Conservation (phyloP, 1,140 invertebrate genomes). For the Zaprionus africanus region DNA sequence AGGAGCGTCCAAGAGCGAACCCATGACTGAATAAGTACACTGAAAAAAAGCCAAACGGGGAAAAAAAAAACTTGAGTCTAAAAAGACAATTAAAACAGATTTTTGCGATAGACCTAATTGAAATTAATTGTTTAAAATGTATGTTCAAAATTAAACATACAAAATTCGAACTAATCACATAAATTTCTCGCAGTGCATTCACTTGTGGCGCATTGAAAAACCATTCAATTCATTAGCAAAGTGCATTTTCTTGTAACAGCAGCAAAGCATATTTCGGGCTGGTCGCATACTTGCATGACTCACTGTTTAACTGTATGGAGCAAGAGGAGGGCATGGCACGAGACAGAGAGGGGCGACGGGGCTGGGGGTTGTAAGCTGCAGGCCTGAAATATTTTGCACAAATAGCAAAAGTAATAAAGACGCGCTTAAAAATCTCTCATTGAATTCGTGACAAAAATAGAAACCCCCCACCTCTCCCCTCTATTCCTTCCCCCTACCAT, state of each 20-base stretch:
- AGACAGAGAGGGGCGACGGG: neutral
- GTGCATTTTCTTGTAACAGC: slow-evolving; percentile 75
- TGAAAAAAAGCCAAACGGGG: neutral
- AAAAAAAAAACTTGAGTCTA: neutral
- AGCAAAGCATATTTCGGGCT: slow-evolving; percentile 40
- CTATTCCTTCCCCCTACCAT: neutral
- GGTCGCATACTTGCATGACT: slow-evolving; percentile 25
- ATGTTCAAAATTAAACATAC: too few relatives aligned
- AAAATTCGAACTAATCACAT: too few relatives aligned
- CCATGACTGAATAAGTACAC: slow-evolving; percentile 2
- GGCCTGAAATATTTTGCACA: slow-evolving; percentile 47
- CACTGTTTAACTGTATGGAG: neutral
- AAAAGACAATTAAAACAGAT: neutral
- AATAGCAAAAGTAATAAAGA: slow-evolving; percentile 78
- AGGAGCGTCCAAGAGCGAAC: neutral
- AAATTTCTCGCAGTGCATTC: slow-evolving; percentile 25
- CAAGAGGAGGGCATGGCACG: neutral
- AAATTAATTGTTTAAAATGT: neutral
- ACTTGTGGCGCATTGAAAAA: slow-evolving; percentile 42
- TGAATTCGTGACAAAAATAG: slow-evolving; percentile 81
- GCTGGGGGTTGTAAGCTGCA: neutral
- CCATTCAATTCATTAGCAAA: slow-evolving; percentile 79
- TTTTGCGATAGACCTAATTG: neutral
- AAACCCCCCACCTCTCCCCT: neutral
- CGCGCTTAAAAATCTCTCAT: slow-evolving; percentile 81